A percentile compares a stretch with the other conserved stretches of the same genome.
Conservation (phyloP, 2,797 vertebrate species). For the Gastrophryne carolinensis region DNA sequence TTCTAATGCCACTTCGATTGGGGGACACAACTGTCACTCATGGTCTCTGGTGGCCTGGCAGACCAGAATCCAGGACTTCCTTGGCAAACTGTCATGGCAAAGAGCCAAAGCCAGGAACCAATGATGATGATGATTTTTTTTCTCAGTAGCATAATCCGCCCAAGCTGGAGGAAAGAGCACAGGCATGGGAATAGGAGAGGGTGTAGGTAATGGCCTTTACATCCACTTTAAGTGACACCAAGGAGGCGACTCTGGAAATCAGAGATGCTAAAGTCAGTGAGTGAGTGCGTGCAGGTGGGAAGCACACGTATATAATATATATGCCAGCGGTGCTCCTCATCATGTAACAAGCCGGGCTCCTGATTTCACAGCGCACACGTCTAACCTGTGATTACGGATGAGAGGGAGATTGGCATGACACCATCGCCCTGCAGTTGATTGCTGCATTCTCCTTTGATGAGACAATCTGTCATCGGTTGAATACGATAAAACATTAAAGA, state of each 20-base stretch:
- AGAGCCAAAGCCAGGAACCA: background rate
- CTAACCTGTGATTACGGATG: conserved; percentile 44
- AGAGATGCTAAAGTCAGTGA: background rate
- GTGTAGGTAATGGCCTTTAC: no score
- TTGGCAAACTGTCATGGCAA: no score
- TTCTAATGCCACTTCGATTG: no score
- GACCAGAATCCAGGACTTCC: no score
- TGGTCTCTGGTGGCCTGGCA: no score
- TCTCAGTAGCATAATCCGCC: no score
- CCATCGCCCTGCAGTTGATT: conserved; percentile 20
- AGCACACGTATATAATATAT: conserved; percentile 16
- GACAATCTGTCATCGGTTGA: conserved; percentile 30
- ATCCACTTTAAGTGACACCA: background rate
- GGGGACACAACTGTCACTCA: no score
- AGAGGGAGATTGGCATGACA: conserved; percentile 21
- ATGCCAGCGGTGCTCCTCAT: conserved; percentile 7
- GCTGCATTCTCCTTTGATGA: conserved; percentile 34
- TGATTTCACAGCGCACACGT: conserved; percentile 15
- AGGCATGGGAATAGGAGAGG: no score
- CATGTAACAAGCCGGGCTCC: background rate
- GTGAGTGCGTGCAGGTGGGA: conserved; percentile 3
- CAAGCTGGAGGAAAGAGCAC: no score
- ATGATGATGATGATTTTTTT: background rate
- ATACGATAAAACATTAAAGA: background rate
- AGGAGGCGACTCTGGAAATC: background rate